A percentile compares a stretch with the other conserved stretches of the same genome.
Conservation (phyloP, 1,140 invertebrate species). For the Eriosoma lanigerum region DNA sequence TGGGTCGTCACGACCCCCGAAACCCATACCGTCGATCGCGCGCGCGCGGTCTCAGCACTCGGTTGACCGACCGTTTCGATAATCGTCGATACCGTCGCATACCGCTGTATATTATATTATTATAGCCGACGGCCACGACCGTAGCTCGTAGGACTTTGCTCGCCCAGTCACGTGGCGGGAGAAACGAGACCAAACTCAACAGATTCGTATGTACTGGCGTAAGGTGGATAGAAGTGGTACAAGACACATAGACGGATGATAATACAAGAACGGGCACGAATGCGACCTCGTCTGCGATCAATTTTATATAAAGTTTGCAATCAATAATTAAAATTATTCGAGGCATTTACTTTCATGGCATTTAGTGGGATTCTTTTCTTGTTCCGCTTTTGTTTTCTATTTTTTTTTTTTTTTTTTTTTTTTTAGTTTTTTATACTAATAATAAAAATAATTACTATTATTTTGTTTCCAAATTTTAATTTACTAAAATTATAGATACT, state of each 20-base stretch:
- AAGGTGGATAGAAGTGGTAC: neutral
- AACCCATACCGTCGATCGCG: neutral
- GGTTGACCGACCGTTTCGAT: neutral
- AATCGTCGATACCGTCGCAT: constrained; percentile 34
- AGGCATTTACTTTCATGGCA: too few species aligned
- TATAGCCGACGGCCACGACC: constrained; percentile 3
- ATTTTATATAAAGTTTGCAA: constrained; percentile 3
- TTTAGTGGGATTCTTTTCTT: neutral
- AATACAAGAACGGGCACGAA: constrained; percentile 27
- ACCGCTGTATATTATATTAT: neutral
- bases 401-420: neutral
- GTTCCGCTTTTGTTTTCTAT: neutral
- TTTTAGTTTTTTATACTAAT: too few species aligned
- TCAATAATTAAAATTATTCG: constrained; percentile 26
- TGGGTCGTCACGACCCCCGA: constrained; percentile 36
- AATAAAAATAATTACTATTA: too few species aligned
- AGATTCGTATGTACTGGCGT: constrained; percentile 9
- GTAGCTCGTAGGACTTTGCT: constrained; percentile 8
- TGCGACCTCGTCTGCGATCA: constrained; percentile 27
- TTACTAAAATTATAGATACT: too few species aligned
- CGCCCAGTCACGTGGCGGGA: constrained; percentile 6
- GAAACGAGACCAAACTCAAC: constrained; percentile 31
- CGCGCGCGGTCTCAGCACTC: neutral
- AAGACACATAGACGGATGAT: neutral
- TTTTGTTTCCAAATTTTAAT: too few species aligned